A percentile compares a stretch with the other conserved stretches of the same genome.
Evolutionary conservation across 2,888 invertebrate genomes (phyloP).

Genomic region (Corbicula japonica): DNA sequence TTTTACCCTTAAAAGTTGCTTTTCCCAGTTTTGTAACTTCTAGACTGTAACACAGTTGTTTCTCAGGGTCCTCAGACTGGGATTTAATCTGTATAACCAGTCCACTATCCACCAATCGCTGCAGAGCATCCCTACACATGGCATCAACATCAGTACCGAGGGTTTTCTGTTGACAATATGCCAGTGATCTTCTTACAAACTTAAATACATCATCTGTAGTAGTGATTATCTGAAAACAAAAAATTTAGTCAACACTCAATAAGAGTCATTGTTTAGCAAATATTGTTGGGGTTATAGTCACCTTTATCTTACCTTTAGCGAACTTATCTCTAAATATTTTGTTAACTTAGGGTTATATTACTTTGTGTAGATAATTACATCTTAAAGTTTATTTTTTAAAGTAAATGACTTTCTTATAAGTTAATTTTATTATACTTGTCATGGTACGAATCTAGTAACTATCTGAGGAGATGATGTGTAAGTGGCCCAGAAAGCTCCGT

Average conservation of each 20-base stretch:
- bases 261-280: too few relatives aligned
- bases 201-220: conserved; percentile 75
- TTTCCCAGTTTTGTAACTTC: conserved; percentile 89
- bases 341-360: too few relatives aligned
- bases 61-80: conserved; percentile 51
- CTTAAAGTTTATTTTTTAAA: too few relatives aligned
- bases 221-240: conserved; percentile 65
- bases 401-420: too few relatives aligned
- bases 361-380: too few relatives aligned
- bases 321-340: too few relatives aligned
- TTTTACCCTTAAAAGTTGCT: conserved; percentile 93
- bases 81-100: conserved; percentile 75
- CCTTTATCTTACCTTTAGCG: too few relatives aligned
- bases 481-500: too few relatives aligned
- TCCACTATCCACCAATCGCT: conserved; percentile 77
- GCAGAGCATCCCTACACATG: conserved; percentile 75
- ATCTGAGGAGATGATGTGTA: too few relatives aligned
- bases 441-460: too few relatives aligned
- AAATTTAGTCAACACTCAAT: neutral
- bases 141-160: conserved; percentile 71
- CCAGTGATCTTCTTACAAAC: conserved; percentile 89
- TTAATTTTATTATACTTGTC: too few relatives aligned
- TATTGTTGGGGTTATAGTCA: too few relatives aligned
- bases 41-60: conserved; percentile 62
- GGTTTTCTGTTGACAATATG: conserved; percentile 89